Conservation (phyloP, 1,140 invertebrate genomes). For the Ceratina japonica region DNA sequence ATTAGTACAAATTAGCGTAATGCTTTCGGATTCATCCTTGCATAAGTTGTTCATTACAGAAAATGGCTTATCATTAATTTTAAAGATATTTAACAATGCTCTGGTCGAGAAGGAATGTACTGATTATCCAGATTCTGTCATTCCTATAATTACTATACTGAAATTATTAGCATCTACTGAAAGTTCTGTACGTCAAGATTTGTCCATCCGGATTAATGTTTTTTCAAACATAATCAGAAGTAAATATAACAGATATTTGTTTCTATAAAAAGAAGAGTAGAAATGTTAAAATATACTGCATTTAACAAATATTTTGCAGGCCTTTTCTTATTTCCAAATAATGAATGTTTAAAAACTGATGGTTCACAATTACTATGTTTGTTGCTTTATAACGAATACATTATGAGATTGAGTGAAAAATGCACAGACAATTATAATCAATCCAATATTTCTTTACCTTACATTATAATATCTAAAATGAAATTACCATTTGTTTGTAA, state of each 20-base stretch:
- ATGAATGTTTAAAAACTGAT: constrained; percentile 78
- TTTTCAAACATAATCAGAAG: constrained; percentile 82
- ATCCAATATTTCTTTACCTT: constrained; percentile 78
- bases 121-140: constrained; percentile 84
- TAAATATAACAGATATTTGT: constrained; percentile 66
- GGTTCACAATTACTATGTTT: constrained; percentile 77
- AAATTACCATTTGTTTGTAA: constrained; percentile 77
- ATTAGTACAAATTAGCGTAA: constrained; percentile 81
- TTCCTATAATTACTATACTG: constrained; percentile 82
- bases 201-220: constrained; percentile 79
- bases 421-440: constrained; percentile 51
- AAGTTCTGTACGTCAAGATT: constrained; percentile 77
- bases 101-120: constrained; percentile 81
- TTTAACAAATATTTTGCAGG: constrained; percentile 68
- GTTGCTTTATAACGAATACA: constrained; percentile 77
- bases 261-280: not conserved
- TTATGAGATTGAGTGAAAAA: constrained; percentile 71
- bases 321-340: constrained; percentile 80
- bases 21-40: constrained; percentile 80
- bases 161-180: constrained; percentile 81
- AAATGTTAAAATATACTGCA: constrained; percentile 5
- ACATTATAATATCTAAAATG: constrained; percentile 75
- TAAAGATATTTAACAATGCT: constrained; percentile 72
- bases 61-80: constrained; percentile 76
- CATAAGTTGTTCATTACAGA: constrained; percentile 79